These are phyloP conservation scores for Xestoiulus laeticollis DNA, from an alignment of 2,888 invertebrate genomes.

Conservation along the genomic window DNA sequence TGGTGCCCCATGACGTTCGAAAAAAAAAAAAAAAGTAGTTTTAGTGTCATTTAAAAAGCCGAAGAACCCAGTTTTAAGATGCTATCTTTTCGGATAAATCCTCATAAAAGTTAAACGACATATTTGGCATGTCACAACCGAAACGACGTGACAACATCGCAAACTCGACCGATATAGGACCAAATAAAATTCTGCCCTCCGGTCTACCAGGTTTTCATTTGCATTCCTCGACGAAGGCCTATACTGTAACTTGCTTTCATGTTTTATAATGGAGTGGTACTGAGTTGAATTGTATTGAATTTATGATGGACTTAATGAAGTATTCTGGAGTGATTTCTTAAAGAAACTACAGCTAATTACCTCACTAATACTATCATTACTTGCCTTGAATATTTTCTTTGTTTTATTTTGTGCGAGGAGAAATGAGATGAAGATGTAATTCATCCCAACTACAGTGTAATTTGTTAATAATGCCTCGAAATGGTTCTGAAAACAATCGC, in stretches of 20 bases:
- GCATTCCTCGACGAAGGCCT: neutral
- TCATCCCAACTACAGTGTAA: neutral
- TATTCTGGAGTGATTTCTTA: too few relatives aligned
- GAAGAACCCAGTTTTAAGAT: conserved; percentile 24
- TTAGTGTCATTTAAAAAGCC: neutral
- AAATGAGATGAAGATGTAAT: neutral
- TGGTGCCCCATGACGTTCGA: neutral
- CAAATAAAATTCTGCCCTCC: neutral
- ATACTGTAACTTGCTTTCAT: neutral
- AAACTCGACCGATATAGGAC: neutral
- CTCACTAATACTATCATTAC: too few relatives aligned
- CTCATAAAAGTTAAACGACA: conserved; percentile 10
- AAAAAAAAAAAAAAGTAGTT: neutral
- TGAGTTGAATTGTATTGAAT: too few relatives aligned
- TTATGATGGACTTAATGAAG: too few relatives aligned
- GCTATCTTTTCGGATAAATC: conserved; percentile 8
- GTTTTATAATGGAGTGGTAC: too few relatives aligned
- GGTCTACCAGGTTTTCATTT: neutral
- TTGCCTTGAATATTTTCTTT: too few relatives aligned
- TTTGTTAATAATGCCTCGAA: neutral
- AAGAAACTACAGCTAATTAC: too few relatives aligned
- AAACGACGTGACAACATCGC: conserved; percentile 26
- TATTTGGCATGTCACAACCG: neutral
- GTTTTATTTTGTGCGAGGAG: too few relatives aligned
- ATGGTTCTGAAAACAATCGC: neutral